Evolutionary conservation across 2,797 vertebrate species (phyloP).

Genomic region (Philypnodon macrostomus): DNA sequence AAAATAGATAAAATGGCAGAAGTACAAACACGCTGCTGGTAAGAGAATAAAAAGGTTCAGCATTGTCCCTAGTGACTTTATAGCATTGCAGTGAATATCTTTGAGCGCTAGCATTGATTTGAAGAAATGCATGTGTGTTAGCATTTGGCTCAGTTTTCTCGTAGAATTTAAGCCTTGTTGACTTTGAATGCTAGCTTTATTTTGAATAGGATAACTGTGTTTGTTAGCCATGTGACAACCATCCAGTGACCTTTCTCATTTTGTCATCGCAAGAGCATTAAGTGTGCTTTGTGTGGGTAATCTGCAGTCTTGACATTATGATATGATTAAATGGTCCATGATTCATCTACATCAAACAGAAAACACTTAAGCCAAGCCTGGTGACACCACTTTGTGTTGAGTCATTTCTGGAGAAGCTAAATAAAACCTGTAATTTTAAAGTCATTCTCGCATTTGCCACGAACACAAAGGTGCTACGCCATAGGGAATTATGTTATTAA

Average conservation of each 20-base stretch:
- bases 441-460: neutral
- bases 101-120: neutral
- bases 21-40: constrained; percentile 12
- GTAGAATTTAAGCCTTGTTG: too few species aligned
- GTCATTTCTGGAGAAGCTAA: neutral
- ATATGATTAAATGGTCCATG: neutral
- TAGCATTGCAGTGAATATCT: neutral
- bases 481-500: too few species aligned
- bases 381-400: neutral
- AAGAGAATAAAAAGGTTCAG: constrained; percentile 3
- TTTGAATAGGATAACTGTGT: too few species aligned
- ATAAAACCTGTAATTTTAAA: neutral
- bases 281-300: neutral
- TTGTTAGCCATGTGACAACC: neutral
- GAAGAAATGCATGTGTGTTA: neutral
- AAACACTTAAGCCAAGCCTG: neutral
- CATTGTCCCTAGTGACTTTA: neutral
- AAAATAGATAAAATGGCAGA: constrained; percentile 8
- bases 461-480: neutral
- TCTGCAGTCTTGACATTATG: neutral
- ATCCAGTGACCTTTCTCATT: neutral
- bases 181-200: too few species aligned
- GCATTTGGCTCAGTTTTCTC: too few species aligned
- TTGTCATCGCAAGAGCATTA: neutral
- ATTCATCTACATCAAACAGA: neutral